Conservation (phyloP, 2,113 vertebrate genomes). For the Colossoma macropomum region DNA sequence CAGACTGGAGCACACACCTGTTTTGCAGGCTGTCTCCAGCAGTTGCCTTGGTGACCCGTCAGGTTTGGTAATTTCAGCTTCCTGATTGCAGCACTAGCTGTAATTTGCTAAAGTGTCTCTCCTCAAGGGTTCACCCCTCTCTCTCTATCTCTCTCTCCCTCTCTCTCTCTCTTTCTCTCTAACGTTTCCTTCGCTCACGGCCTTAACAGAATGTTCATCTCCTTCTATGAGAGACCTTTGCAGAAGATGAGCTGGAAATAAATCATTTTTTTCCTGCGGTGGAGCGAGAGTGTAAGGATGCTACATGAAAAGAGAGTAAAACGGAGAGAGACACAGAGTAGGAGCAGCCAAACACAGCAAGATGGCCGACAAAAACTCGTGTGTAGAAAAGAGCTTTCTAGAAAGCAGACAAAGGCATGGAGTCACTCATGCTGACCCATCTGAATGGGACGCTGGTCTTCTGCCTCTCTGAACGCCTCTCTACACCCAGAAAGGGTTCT, state of each 20-base stretch:
- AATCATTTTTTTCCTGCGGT: background rate
- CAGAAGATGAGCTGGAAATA: conserved; percentile 8
- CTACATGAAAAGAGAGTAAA: conserved; percentile 26
- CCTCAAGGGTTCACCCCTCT: conserved; percentile 66
- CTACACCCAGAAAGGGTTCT: too few relatives aligned
- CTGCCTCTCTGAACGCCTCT: too few relatives aligned
- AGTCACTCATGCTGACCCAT: background rate
- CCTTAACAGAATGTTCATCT: conserved; percentile 10
- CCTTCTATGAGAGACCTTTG: conserved; percentile 38
- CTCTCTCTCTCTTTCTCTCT: background rate
- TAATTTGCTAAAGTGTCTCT: conserved; percentile 74
- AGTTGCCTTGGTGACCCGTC: conserved; percentile 73
- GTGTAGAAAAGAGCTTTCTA: background rate
- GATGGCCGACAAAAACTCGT: too few relatives aligned
- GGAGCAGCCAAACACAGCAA: background rate
- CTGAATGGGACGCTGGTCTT: background rate
- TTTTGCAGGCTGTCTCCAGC: conserved; percentile 57
- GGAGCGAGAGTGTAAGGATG: background rate
- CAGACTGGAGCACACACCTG: conserved; percentile 33
- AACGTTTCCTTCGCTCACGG: conserved; percentile 4
- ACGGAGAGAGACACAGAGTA: background rate
- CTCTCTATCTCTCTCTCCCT: conserved; percentile 11
- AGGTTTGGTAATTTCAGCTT: conserved; percentile 71
- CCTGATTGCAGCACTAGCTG: conserved; percentile 73
- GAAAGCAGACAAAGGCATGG: too few relatives aligned